Percentiles rank a stretch among this genome's conserved stretches.
phyloP scores from a whole-genome alignment of 2,113 vertebrate species.

The Erythrocercus mccallii region DNA sequence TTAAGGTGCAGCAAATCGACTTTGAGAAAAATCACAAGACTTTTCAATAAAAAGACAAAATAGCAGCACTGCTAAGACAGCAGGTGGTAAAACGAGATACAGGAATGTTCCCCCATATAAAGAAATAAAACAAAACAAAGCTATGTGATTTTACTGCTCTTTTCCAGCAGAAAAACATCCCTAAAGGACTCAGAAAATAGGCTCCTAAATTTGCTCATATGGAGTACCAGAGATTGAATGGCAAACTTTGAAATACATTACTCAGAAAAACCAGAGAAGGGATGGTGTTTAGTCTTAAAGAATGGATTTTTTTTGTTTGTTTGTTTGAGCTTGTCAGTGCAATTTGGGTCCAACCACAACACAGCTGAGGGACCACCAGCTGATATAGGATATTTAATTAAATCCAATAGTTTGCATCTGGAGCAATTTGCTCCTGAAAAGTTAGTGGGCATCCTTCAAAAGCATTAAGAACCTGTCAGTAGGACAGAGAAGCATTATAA shows the following conservation, averaged over 20 bases:
- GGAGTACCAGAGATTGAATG: not conserved
- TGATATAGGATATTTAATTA: not conserved
- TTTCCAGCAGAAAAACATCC: constrained; percentile 20
- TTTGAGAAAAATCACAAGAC: constrained; percentile 39
- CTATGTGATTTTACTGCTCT: constrained; percentile 40
- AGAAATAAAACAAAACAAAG: constrained; percentile 49
- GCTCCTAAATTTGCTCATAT: constrained; percentile 10
- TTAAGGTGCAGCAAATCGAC: constrained; percentile 21
- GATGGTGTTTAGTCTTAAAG: not conserved
- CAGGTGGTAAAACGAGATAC: constrained; percentile 58
- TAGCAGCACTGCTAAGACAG: constrained; percentile 50
- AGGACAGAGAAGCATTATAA: not conserved
- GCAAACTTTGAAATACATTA: constrained; percentile 11
- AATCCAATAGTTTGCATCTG: not conserved
- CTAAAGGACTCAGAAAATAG: constrained; percentile 31
- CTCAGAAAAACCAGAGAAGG: not conserved
- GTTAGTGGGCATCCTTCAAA: not conserved
- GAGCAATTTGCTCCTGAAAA: not conserved
- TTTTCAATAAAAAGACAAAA: constrained; percentile 64
- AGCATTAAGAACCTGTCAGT: not conserved
- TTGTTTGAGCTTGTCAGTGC: not conserved
- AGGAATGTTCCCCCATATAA: constrained; percentile 52
- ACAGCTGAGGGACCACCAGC: not conserved
- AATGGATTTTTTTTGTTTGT: not conserved
- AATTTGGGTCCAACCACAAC: not conserved